A percentile compares a stretch with the other conserved stretches of the same genome.
Conservation (phyloP, 2,797 vertebrate species). For the Spinus pinus region DNA sequence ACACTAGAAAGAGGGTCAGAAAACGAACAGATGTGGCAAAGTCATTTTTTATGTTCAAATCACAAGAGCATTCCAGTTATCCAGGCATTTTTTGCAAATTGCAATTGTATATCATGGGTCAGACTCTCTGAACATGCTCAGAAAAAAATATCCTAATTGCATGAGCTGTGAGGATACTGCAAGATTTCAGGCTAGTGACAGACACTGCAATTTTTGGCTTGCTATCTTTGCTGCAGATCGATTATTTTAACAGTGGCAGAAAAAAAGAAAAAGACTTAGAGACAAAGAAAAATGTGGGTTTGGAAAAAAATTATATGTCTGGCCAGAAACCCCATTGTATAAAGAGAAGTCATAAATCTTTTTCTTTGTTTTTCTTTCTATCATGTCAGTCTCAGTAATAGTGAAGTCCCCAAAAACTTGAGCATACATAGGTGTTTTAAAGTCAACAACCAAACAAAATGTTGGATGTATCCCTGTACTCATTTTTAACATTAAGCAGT, state of each 20-base stretch:
- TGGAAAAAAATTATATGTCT: background rate
- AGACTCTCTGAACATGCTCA: background rate
- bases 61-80: background rate
- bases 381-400: background rate
- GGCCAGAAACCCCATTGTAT: background rate
- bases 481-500: background rate
- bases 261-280: background rate
- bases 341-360: background rate
- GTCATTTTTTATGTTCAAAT: background rate
- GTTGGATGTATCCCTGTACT: background rate
- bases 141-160: background rate
- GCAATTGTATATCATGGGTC: background rate
- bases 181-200: background rate
- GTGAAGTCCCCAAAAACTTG: background rate
- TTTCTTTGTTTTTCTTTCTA: background rate
- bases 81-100: background rate
- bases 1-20: background rate
- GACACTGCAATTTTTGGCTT: background rate
- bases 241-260: background rate
- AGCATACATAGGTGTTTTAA: background rate
- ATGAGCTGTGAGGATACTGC: background rate
- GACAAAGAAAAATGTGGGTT: background rate
- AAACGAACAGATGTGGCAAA: background rate
- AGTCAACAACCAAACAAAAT: background rate
- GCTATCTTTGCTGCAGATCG: background rate